Base-by-base conservation (phyloP, 2,797 vertebrate genomes). In the Iguana delicatissima region DNA sequence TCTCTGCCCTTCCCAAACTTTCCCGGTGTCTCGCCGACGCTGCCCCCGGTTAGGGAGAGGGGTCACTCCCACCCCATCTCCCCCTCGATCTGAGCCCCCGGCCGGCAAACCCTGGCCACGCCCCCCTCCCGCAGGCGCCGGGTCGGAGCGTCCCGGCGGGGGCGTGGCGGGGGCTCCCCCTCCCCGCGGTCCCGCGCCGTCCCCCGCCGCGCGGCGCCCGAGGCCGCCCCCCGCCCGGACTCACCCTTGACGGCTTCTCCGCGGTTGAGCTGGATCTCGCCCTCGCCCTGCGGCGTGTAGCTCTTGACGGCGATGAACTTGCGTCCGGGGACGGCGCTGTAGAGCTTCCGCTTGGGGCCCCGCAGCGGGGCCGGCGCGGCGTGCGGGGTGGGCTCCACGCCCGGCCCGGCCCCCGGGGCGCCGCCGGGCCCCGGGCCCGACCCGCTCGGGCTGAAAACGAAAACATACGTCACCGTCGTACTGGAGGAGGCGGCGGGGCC, bases 181-280 rank as follows among this genome's bases (percentile, higher is more conserved):
- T 0, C 29, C 26, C 83, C 32, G 6, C 22, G 38, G 24, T 24
- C 18, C 20, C 4, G 20, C 16, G 67, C 6, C 16, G 67, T 59
- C 57, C 18, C 57, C 32, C 42, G 42, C 42, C 42, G 55, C 16
- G 73, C 1, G 1, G 29, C 8, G 3, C 1, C n/a, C 2, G 1
- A 4, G 12, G 22, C 57, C 4, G 8, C 32, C 62, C 67, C 2
- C 12, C 76, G 22, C 35, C 46, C 77, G 76, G 59, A 96, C 98
- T 98, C 96, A 99, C 99, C 99, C 98, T 99, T 99, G 96, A 99
- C 98, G 96, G 98, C 98, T 95, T 99, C 99, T 81, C 99, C 99
- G 73, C 98, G 98, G 97, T 99, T 98, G 90, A 99, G 98, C 92
- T 99, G 98, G 96, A 99, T 99, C 98, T 99, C 99, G 89, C 98